Evolutionary conservation across 1,140 invertebrate species (phyloP), one percentile per base, ranked within the genome.

Genomic region (Trichonephila inaurata): DNA sequence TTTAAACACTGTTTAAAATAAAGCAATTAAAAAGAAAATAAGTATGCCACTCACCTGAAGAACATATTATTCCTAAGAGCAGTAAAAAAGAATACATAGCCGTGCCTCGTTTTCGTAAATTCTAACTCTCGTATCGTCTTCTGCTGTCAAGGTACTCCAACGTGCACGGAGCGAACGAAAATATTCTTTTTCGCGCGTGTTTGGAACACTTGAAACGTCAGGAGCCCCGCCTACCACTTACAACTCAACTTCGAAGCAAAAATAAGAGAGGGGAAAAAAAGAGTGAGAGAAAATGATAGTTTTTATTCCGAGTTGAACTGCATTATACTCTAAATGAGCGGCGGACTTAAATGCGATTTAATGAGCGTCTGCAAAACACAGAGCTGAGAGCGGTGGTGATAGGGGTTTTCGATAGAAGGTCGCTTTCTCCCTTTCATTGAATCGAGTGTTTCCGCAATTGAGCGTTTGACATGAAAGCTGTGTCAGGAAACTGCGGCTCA

Each of bases 191-290:
- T 83, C 82, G 82, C 82, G 82, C 82, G 28, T 19, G 51, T 60
- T 83, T 14, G 82, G 44, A 60, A 60, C 82, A 83, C 82, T 83
- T 51, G 19, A 83, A 83, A 83, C 82, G 82, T 83, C 82, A 83
- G 21, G 82, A 24, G 33, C 82, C 16, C 82, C 82, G 82, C 82
- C 82, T 60, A 83, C 82, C 28, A 83, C 82, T 83, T 83, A 24
- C n/a, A 83, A 58, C 82, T 40, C 72, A 3, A 33, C 14, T 33
- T 77, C 16, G 28, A 40, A 40, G 18, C 16, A 77, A 14, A 33
- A 28, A 14, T 10, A 51, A 51, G 51, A 51, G 10, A 51, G 33
- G 33, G 33, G 33, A 4, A 40, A 64, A 64, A 21, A 21, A 8
- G 19, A 66, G 64, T 66, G 64, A 51, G 62, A 64, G 72, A 40